Conservation (phyloP, 1,140 invertebrate species). For the Patella vulgata region DNA sequence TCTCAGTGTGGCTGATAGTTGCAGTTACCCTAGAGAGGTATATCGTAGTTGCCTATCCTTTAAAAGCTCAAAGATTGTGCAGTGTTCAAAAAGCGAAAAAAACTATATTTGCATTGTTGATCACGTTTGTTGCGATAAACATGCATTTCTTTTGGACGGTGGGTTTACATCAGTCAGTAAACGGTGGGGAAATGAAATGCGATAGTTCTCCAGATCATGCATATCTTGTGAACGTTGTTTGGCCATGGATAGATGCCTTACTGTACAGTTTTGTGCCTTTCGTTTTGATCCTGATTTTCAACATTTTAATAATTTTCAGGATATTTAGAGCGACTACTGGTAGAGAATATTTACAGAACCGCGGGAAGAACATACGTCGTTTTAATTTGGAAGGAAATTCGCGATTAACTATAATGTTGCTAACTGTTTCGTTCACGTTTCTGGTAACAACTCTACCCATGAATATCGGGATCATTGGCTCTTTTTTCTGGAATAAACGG, state of each 20-base stretch:
- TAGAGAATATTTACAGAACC: conserved; percentile 8
- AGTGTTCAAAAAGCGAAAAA: conserved; percentile 43
- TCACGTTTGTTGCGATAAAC: conserved; percentile 42
- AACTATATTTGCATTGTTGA: conserved; percentile 26
- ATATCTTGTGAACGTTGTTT: conserved; percentile 45
- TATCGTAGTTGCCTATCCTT: conserved; percentile 58
- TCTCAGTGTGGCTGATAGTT: conserved; percentile 65
- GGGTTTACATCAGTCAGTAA: conserved; percentile 5
- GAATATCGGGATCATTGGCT: conserved; percentile 47
- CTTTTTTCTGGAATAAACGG: conserved; percentile 38
- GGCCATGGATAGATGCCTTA: conserved; percentile 62
- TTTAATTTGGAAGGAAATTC: conserved; percentile 6
- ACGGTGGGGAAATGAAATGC: conserved; percentile 15
- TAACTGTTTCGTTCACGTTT: conserved; percentile 60
- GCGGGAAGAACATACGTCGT: not conserved
- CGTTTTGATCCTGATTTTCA: conserved; percentile 51
- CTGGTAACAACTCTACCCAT: conserved; percentile 61
- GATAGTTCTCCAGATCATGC: conserved; percentile 27
- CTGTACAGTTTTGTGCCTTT: conserved; percentile 61
- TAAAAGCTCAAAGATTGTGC: conserved; percentile 54
- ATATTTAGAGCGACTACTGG: conserved; percentile 17
- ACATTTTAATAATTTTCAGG: conserved; percentile 49
- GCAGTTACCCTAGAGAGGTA: conserved; percentile 63
- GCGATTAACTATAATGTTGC: conserved; percentile 57
- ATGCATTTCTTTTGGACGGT: conserved; percentile 55